These are phyloP conservation scores for Arrhopalites spinosus DNA, from an alignment of 2,888 invertebrate species.

Conservation along the genomic window DNA sequence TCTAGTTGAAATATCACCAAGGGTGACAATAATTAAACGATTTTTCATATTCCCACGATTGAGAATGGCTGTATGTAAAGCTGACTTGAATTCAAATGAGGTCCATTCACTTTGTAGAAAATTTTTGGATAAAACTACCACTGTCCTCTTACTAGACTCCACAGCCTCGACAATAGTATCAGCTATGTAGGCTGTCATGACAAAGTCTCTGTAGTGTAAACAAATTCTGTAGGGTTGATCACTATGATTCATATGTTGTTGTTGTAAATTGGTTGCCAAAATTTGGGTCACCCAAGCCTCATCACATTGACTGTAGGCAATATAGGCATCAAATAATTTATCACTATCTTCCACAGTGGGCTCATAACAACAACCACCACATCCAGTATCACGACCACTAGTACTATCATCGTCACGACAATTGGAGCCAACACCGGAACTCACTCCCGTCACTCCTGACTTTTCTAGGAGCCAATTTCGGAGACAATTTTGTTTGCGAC, in stretches of 20 bases:
- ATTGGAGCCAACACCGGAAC: conserved; percentile 66
- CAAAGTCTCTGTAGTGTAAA: conserved; percentile 88
- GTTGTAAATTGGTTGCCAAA: conserved; percentile 73
- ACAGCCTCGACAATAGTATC: conserved; percentile 92
- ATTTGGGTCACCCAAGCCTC: conserved; percentile 89
- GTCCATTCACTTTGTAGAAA: conserved; percentile 96
- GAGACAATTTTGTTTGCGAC: conserved; percentile 78
- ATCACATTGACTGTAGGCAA: conserved; percentile 92
- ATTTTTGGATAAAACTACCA: conserved; percentile 87
- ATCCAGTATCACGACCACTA: too few relatives aligned
- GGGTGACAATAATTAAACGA: conserved; percentile 85
- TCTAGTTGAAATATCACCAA: conserved; percentile 84
- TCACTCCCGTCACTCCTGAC: conserved; percentile 68
- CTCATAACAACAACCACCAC: neutral
- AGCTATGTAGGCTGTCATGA: conserved; percentile 85
- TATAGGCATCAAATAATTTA: conserved; percentile 90
- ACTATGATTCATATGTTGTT: conserved; percentile 60
- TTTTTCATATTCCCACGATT: conserved; percentile 61
- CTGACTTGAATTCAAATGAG: conserved; percentile 91
- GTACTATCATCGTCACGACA: too few relatives aligned
- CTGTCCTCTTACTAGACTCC: conserved; percentile 85
- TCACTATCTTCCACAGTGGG: conserved; percentile 43
- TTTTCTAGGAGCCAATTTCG: conserved; percentile 71
- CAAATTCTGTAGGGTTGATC: conserved; percentile 74
- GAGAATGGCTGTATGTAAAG: conserved; percentile 67